Evolutionary conservation across 2,113 vertebrate genomes (phyloP).

Genomic region (Ophiodon elongatus): DNA sequence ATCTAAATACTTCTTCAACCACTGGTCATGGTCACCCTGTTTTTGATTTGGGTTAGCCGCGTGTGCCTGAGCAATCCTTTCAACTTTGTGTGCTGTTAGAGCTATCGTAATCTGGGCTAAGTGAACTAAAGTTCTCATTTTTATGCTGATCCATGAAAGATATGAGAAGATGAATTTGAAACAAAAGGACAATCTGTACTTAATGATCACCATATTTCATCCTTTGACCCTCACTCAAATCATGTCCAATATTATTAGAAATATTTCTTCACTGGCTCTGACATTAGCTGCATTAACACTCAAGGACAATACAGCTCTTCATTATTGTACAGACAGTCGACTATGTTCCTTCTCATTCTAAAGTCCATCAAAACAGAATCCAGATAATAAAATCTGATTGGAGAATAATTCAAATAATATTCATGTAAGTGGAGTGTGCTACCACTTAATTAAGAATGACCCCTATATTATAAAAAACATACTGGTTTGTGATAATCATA

Average conservation of each 20-base stretch:
- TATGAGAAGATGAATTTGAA: neutral
- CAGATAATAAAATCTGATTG: slow-evolving; percentile 25
- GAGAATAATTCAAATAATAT: slow-evolving; percentile 8
- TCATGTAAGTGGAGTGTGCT: neutral
- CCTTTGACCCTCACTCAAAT: slow-evolving; percentile 1
- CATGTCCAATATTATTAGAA: neutral
- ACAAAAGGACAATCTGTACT: neutral
- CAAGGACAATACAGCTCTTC: slow-evolving; percentile 1
- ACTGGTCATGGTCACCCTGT: neutral
- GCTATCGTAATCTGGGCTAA: neutral
- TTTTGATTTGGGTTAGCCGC: neutral
- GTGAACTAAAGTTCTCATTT: neutral
- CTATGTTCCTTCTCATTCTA: slow-evolving; percentile 9
- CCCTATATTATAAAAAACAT: neutral
- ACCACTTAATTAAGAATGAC: slow-evolving; percentile 1
- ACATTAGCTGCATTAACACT: neutral
- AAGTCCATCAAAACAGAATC: neutral
- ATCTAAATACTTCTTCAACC: neutral
- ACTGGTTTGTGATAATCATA: slow-evolving; percentile 8
- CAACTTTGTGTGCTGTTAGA: neutral
- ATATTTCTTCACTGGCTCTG: slow-evolving; percentile 15
- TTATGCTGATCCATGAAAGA: neutral
- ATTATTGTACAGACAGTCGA: slow-evolving; percentile 24
- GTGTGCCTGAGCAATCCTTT: neutral
- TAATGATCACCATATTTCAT: slow-evolving; percentile 15